These are phyloP conservation scores for Pogonocichla stellata DNA, from an alignment of 2,113 vertebrate species.

Conservation along the genomic window DNA sequence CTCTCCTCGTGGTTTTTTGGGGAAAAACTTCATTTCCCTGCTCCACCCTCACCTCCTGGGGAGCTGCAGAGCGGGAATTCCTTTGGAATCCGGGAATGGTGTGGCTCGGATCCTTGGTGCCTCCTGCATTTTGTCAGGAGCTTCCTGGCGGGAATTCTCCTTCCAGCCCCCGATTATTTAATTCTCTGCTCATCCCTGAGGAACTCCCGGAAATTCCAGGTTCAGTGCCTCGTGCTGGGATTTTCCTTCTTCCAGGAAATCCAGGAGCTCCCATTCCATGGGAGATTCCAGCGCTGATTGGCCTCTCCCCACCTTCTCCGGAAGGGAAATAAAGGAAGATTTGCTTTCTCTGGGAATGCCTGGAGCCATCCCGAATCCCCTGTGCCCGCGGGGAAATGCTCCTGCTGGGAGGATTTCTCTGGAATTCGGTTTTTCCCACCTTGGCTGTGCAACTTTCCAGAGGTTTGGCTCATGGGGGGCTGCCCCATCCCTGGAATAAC, in stretches of 20 bases:
- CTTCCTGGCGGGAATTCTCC: not conserved
- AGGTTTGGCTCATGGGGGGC: no score
- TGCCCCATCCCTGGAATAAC: not conserved
- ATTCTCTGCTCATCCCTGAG: not conserved
- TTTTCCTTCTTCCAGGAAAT: not conserved
- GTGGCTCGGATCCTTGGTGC: no score
- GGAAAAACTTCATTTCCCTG: no score
- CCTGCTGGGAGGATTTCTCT: accelerated
- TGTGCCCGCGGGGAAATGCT: no score
- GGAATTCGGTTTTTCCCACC: not conserved
- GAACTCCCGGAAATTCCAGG: no score
- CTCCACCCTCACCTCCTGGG: no score
- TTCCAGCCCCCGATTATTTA: not conserved
- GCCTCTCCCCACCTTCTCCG: not conserved
- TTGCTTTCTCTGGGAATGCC: not conserved
- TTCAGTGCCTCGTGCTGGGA: accelerated
- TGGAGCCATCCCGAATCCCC: not conserved
- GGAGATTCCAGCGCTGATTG: not conserved
- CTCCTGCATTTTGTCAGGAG: not conserved
- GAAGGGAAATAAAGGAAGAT: not conserved
- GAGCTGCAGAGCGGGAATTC: no score
- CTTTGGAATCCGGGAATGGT: no score
- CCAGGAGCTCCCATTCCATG: not conserved
- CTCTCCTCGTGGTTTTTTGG: no score
- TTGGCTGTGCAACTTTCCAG: accelerated